Percentiles rank a stretch among this genome's conserved stretches.
phyloP scores from a whole-genome alignment of 2,888 invertebrate species.

The Mesoligia furuncula region DNA sequence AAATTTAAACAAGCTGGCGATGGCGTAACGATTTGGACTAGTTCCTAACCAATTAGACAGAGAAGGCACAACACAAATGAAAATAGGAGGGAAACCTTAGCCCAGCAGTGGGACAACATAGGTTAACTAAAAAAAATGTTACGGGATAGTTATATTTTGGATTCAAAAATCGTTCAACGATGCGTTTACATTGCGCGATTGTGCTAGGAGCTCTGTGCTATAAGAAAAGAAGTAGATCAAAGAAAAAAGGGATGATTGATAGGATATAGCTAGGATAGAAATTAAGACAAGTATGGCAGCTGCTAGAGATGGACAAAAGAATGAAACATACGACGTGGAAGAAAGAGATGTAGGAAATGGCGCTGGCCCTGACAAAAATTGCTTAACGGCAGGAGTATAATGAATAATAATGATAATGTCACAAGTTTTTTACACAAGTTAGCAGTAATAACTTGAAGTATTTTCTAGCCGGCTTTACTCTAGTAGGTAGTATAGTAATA shows the following conservation, averaged over 20 bases:
- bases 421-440: not conserved
- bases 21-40: too few relatives aligned
- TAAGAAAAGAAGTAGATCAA: too few relatives aligned
- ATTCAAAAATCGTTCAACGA: not conserved
- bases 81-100: too few relatives aligned
- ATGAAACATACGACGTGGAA: not conserved
- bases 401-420: not conserved
- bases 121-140: not conserved
- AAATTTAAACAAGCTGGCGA: too few relatives aligned
- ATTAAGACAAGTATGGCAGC: too few relatives aligned
- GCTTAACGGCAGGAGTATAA: not conserved
- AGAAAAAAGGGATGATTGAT: not conserved
- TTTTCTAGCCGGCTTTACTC: not conserved
- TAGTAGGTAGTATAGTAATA: not conserved
- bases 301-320: not conserved
- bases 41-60: too few relatives aligned
- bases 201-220: not conserved
- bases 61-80: not conserved
- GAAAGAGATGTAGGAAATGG: not conserved
- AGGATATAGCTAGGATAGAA: too few relatives aligned
- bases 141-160: not conserved
- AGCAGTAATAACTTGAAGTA: not conserved
- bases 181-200: too few relatives aligned
- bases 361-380: too few relatives aligned
- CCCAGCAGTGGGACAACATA: not conserved